Evolutionary conservation across 2,113 vertebrate species (phyloP).

Genomic region (Oreochromis niloticus): DNA sequence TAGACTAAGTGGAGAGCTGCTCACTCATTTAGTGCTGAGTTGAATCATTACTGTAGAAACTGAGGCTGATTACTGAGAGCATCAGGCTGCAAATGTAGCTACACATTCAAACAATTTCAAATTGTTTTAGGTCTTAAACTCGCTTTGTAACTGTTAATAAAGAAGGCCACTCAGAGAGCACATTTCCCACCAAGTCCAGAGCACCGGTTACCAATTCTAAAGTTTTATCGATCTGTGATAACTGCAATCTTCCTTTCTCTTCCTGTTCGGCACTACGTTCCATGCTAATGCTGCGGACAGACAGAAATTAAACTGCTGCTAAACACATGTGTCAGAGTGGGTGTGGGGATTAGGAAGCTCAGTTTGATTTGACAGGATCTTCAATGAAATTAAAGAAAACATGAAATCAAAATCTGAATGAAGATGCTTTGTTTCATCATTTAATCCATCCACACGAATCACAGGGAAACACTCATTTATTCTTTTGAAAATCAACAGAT

Average conservation of each 20-base stretch:
- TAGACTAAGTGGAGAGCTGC: neutral
- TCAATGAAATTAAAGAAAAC: fast-evolving
- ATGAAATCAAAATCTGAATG: neutral
- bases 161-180: too few species aligned
- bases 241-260: too few species aligned
- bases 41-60: neutral
- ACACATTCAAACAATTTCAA: fast-evolving
- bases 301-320: neutral
- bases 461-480: neutral
- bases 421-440: neutral
- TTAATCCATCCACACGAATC: neutral
- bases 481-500: neutral
- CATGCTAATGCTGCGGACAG: neutral
- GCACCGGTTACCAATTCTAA: too few species aligned
- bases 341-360: fast-evolving
- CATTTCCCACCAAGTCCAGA: too few species aligned
- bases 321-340: neutral
- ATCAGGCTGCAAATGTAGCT: neutral
- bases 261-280: fast-evolving
- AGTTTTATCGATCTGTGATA: too few species aligned
- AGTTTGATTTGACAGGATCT: neutral
- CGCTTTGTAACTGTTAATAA: fast-evolving
- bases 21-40: fast-evolving
- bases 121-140: fast-evolving
- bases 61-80: too few species aligned